Base-by-base conservation (phyloP, 2,888 invertebrate species). In the Nomada goodeniana region DNA sequence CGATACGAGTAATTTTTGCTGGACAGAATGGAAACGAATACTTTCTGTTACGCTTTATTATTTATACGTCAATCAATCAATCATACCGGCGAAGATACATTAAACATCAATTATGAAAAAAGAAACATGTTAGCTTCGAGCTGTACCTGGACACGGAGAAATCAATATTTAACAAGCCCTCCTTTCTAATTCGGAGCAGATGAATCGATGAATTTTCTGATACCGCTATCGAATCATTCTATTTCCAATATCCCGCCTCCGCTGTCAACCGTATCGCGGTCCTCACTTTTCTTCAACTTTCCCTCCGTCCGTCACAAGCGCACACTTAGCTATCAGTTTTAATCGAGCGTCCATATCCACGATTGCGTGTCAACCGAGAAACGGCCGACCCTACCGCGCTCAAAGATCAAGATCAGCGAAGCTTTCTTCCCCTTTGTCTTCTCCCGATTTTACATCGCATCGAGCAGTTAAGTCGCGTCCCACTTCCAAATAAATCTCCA, bases 251-350 rank as follows among this genome's bases (percentile, higher is more conserved):
- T 36, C 36, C 36, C 36, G 9, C 36, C 0, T 5, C 7, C 5
- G 7, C 5, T 7, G 5, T 36, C 36, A 36, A 7, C 36, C 36
- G 36, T 7, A 7, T 36, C 29, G 29, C 7, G 7, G 29, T 29
- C 36, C 5, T 36, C 36, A 7, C 36, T 7, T 59, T 29, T n/a
- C 26, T 29, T 29, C 44, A 65, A 36, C 7, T 7, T 36, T 7
- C 29, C 1, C 29, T 0, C 29, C 36, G 59, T 20, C 65, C 42
- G 50, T 64, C 26, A 59, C 55, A 67, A 57, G 42, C 47, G 63
- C 71, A 72, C 57, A 69, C 76, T 80, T 76, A 79, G 69, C 72
- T 75, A 69, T 47, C 78, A 69, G 26, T 57, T 67, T 57, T 53
- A n/a, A 65, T 52, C n/a, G 7, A 61, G 55, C 75, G 64, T 75